These are phyloP conservation scores for Drosophila leontia DNA, from an alignment of 1,140 invertebrate genomes.

Conservation along the genomic window DNA sequence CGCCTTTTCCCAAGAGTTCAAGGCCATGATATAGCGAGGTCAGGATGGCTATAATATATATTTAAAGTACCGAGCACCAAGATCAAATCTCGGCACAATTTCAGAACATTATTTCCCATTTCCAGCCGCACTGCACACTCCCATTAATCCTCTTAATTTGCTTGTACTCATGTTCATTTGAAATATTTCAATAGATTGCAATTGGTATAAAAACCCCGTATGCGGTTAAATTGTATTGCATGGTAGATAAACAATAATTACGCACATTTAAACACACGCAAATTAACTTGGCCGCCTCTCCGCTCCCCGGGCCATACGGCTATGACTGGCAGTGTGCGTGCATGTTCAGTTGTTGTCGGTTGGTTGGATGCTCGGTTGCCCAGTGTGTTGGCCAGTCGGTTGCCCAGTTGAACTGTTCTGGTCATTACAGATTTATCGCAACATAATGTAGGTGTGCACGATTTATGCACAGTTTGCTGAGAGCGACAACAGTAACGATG, in stretches of 20 bases:
- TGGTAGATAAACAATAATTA: constrained; percentile 81
- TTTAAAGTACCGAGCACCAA: background rate
- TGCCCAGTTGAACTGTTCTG: constrained; percentile 26
- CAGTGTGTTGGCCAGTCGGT: constrained; percentile 20
- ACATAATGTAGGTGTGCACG: constrained; percentile 77
- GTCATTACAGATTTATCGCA: constrained; percentile 82
- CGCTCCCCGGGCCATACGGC: background rate
- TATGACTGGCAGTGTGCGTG: background rate
- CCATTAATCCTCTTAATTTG: constrained; percentile 29
- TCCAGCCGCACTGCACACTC: background rate
- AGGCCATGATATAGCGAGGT: background rate
- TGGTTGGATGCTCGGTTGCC: constrained; percentile 15
- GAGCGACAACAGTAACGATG: constrained; percentile 82
- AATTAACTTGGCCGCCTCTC: constrained; percentile 61
- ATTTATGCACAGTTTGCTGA: constrained; percentile 81
- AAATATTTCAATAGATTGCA: constrained; percentile 50
- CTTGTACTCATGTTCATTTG: constrained; percentile 29
- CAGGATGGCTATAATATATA: background rate
- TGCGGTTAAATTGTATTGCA: constrained; percentile 49
- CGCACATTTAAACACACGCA: constrained; percentile 76
- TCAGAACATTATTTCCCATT: background rate
- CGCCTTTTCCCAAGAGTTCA: background rate
- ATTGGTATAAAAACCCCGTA: constrained; percentile 45
- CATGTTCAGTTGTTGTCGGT: constrained; percentile 25
- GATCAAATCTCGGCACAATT: background rate